phyloP scores from a whole-genome alignment of 2,113 vertebrate genomes.

The Ceuthmochares aereus region DNA sequence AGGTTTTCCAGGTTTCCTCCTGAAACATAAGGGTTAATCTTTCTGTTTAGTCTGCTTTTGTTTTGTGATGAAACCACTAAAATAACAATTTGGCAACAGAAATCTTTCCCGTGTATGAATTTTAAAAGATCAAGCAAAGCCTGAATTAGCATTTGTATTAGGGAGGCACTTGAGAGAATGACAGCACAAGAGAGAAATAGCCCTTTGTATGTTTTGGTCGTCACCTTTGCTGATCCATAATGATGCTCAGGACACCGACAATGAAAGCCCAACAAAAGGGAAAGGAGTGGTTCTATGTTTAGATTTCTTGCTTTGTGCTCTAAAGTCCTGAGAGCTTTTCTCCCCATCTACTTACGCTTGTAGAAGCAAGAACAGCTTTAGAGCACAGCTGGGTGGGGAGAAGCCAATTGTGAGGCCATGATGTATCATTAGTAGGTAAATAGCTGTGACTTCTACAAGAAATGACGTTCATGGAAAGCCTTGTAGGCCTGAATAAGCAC shows the following conservation, averaged over 20 bases:
- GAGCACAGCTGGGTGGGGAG: not conserved
- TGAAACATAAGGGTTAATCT: not conserved
- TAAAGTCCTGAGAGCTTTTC: not conserved
- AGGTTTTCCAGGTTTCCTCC: not conserved
- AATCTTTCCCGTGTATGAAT: not conserved
- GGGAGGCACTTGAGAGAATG: not conserved
- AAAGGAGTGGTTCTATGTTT: not conserved
- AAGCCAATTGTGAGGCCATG: not conserved
- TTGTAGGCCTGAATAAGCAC: not conserved
- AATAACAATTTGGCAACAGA: slow-evolving; percentile 13
- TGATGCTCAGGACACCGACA: not conserved
- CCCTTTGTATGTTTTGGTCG: not conserved
- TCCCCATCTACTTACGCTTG: not conserved
- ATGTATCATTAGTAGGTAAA: not conserved
- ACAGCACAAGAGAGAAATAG: not conserved
- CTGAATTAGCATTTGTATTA: not conserved
- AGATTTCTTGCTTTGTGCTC: not conserved
- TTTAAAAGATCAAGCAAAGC: not conserved
- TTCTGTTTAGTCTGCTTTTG: not conserved
- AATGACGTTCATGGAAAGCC: not conserved
- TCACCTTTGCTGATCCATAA: slow-evolving; percentile 36
- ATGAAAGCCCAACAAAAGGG: not conserved
- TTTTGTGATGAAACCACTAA: not conserved
- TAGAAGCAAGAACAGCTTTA: not conserved
- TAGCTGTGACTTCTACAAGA: not conserved